Evolutionary conservation across 2,888 invertebrate species (phyloP), one percentile per base, ranked within the genome.

Genomic region (Meta bourneti): DNA sequence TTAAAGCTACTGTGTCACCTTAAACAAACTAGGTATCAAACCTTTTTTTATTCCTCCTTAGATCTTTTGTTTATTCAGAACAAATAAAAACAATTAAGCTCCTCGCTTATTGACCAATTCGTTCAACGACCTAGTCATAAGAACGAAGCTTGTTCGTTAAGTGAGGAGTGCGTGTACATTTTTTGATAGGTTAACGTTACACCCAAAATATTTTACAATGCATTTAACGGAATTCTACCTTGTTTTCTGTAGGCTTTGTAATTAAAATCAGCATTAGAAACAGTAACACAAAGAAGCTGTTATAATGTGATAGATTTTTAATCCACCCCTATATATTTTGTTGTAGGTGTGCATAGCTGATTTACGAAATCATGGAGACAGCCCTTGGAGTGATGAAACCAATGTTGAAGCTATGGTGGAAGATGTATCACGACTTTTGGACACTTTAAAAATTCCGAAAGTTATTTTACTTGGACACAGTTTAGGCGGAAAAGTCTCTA

Each of bases 401-500:
- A 52, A 75, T 49, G n/a, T 77, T 49, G 74, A 16, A n/a, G 7
- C 69, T 16, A 86, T 77, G 69, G 69, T 78, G 19, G 77, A 61
- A 70, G 78, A 83, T 19, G 54, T 83, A 19, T 49, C 11, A 6
- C 78, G 49, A 48, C 75, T 89, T 13, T 5, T 83, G 75, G 78
- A 83, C 11, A 71, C 16, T 19, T 52, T 77, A 6, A 71, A 74
- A 19, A 34, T 52, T 13, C 11, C 13, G 11, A 89, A 89, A 78
- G 83, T 52, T 7, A 51, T 77, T 78, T 8, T 89, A 34, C 51
- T 83, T 9, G 83, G 82, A 78, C 89, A 83, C 16, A 89, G 89
- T 34, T 61, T 89, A 71, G 89, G 89, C n/a, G 89, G 89, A 6
- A 89, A 89, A 78, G 52, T 83, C 48, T 70, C 89, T 9, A 11